Evolutionary conservation across 2,797 vertebrate species (phyloP).

Genomic region (Myotis vivesi): DNA sequence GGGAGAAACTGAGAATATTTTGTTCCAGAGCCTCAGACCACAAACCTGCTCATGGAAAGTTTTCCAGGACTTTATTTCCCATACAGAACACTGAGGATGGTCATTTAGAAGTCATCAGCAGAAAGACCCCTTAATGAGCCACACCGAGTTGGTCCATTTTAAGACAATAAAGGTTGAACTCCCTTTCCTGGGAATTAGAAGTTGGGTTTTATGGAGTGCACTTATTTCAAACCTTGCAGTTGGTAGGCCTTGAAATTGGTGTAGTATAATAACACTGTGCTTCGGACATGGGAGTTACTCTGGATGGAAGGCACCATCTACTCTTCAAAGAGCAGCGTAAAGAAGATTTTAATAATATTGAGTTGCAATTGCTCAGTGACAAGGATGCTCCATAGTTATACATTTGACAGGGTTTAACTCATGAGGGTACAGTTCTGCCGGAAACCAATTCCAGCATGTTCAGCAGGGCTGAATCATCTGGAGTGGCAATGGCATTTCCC

Average conservation of each 20-base stretch:
- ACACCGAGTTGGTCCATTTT: constrained; percentile 39
- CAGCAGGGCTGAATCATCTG: too few species aligned
- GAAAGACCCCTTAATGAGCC: constrained; percentile 45
- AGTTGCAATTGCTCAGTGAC: constrained; percentile 18
- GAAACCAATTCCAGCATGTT: too few species aligned
- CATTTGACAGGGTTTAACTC: constrained; percentile 26
- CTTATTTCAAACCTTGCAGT: constrained; percentile 55
- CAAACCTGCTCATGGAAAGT: background rate
- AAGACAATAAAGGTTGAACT: constrained; percentile 52
- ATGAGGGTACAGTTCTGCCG: background rate
- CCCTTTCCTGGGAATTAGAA: constrained; percentile 56
- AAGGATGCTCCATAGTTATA: constrained; percentile 4
- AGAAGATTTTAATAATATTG: constrained; percentile 55
- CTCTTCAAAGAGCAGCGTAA: constrained; percentile 28
- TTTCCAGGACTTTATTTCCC: constrained; percentile 41
- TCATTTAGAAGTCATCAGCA: constrained; percentile 47
- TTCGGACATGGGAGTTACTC: constrained; percentile 47
- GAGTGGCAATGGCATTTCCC: too few species aligned
- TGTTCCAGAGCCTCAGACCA: constrained; percentile 10
- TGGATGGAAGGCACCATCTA: constrained; percentile 13
- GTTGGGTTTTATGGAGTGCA: constrained; percentile 29
- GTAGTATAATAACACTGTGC: constrained; percentile 31
- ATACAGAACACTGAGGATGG: background rate
- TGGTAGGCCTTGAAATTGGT: constrained; percentile 28
- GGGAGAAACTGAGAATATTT: constrained; percentile 13